These are phyloP conservation scores for Pangasius mekongensis DNA, from an alignment of 2,797 vertebrate species.

Conservation along the genomic window DNA sequence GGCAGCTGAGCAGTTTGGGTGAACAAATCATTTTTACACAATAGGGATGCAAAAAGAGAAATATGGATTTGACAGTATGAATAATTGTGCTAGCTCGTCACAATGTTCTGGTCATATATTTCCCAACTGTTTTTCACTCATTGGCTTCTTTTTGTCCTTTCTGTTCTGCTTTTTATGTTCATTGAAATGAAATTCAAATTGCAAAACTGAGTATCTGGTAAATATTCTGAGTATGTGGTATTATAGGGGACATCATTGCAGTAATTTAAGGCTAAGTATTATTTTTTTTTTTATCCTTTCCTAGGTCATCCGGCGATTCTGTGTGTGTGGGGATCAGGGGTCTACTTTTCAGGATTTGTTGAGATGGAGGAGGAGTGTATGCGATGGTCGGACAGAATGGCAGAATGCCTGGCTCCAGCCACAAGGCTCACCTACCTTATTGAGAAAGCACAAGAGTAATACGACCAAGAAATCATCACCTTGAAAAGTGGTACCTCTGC, in stretches of 20 bases:
- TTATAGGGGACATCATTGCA: neutral
- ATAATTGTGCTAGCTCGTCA: neutral
- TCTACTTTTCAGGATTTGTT: slow-evolving; percentile 84
- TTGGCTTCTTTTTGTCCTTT: neutral
- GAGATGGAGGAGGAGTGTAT: slow-evolving; percentile 84
- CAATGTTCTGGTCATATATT: neutral
- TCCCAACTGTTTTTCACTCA: neutral
- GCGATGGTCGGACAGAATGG: slow-evolving; percentile 82
- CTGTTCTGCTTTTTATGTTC: neutral
- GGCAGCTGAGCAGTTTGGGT: slow-evolving; percentile 1
- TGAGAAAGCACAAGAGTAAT: slow-evolving; percentile 78
- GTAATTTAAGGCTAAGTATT: neutral
- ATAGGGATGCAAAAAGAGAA: neutral
- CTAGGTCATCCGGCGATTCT: slow-evolving; percentile 84
- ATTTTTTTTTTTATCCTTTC: neutral
- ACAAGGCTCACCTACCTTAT: slow-evolving; percentile 76
- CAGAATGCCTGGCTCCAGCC: slow-evolving; percentile 78
- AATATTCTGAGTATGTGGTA: neutral
- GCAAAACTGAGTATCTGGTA: neutral
- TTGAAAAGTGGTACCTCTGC: slow-evolving; percentile 54
- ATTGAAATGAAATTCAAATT: neutral
- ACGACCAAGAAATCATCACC: slow-evolving; percentile 78
- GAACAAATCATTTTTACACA: slow-evolving; percentile 17
- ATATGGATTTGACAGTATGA: slow-evolving; percentile 5
- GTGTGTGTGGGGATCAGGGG: slow-evolving; percentile 81